These are phyloP conservation scores for Autographa gamma DNA, from an alignment of 2,888 invertebrate species.

Conservation along the genomic window DNA sequence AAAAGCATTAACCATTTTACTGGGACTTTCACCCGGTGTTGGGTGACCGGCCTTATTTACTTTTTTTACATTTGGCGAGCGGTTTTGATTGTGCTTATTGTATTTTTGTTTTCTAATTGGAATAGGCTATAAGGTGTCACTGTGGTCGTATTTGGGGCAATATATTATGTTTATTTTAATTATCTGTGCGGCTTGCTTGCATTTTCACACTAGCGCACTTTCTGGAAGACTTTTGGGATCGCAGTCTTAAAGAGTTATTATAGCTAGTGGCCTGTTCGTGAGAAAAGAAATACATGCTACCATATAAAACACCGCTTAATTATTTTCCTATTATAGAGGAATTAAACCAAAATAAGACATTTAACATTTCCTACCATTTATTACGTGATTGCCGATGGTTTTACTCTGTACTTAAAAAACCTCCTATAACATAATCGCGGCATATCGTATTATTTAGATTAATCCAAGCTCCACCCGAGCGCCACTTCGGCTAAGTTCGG, in stretches of 20 bases:
- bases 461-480: constrained; percentile 12
- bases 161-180: too few relatives aligned
- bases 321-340: too few relatives aligned
- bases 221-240: too few relatives aligned
- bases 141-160: not conserved
- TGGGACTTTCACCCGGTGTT: constrained; percentile 83
- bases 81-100: constrained; percentile 30
- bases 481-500: constrained; percentile 25
- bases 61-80: constrained; percentile 57
- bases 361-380: too few relatives aligned
- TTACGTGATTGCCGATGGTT: not conserved
- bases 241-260: too few relatives aligned
- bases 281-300: too few relatives aligned
- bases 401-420: not conserved
- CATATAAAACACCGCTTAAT: too few relatives aligned
- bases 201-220: too few relatives aligned
- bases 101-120: constrained; percentile 7
- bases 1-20: constrained; percentile 70
- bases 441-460: not conserved
- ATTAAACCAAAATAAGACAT: too few relatives aligned
- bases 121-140: not conserved
- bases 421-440: not conserved
- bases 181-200: too few relatives aligned
- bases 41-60: constrained; percentile 72
- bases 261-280: too few relatives aligned